Percentiles rank a stretch among this genome's conserved stretches.
phyloP scores from a whole-genome alignment of 2,888 invertebrate genomes.

The Congeria kusceri region DNA sequence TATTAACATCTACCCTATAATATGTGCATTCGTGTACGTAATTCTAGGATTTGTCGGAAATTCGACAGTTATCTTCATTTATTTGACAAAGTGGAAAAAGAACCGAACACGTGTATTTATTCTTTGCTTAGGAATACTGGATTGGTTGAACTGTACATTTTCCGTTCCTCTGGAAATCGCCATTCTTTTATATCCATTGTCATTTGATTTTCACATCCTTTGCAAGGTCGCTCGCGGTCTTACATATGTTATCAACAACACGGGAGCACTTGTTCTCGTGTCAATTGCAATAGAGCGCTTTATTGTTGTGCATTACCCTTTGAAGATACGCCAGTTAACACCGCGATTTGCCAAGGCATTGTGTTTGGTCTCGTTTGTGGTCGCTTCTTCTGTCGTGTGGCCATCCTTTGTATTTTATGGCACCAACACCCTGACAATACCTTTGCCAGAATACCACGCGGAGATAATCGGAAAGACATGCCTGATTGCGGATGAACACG shows the following conservation, averaged over 20 bases:
- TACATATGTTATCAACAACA: conserved; percentile 57
- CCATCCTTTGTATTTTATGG: conserved; percentile 62
- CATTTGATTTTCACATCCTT: conserved; percentile 48
- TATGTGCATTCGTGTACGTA: conserved; percentile 24
- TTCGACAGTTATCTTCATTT: conserved; percentile 50
- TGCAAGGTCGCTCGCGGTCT: conserved; percentile 56
- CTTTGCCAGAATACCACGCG: neutral
- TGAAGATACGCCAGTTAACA: conserved; percentile 49
- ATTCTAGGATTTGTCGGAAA: conserved; percentile 48
- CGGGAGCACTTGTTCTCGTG: conserved; percentile 55
- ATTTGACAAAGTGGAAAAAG: conserved; percentile 56
- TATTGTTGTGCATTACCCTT: conserved; percentile 50
- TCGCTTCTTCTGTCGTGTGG: conserved; percentile 46
- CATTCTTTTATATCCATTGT: conserved; percentile 35
- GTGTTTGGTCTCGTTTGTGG: conserved; percentile 43
- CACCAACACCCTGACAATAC: conserved; percentile 38
- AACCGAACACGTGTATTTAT: conserved; percentile 57
- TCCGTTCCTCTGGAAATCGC: conserved; percentile 58
- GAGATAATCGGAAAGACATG: conserved; percentile 53
- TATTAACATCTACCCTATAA: conserved; percentile 43
- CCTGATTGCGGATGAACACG: conserved; percentile 53
- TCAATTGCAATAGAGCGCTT: conserved; percentile 61
- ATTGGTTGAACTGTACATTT: conserved; percentile 53
- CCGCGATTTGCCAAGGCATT: conserved; percentile 45
- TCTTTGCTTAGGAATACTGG: conserved; percentile 43